Conservation (phyloP, 2,888 invertebrate species). For the Chromoteleia sp. region DNA sequence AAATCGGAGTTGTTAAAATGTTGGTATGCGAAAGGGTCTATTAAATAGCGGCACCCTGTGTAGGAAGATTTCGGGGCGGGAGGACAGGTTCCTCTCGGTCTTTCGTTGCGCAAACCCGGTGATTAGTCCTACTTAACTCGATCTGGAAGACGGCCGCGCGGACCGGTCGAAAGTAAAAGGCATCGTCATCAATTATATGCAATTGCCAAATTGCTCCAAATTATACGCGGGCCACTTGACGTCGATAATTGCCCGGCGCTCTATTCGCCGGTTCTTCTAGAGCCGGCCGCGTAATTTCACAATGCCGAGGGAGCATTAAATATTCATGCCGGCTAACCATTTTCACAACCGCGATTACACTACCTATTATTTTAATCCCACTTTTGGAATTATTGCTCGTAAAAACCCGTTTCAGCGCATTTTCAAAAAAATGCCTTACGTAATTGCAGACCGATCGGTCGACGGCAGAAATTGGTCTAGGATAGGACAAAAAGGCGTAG, state of each 20-base stretch:
- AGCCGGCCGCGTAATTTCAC: constrained; percentile 44
- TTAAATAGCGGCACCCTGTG: constrained; percentile 61
- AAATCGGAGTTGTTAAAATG: constrained; percentile 51
- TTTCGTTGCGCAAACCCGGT: constrained; percentile 75
- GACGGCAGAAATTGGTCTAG: too few species aligned
- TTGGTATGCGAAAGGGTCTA: constrained; percentile 60
- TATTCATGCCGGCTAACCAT: constrained; percentile 53
- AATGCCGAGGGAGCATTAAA: constrained; percentile 40
- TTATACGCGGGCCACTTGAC: constrained; percentile 77
- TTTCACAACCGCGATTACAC: constrained; percentile 49
- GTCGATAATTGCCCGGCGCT: constrained; percentile 50
- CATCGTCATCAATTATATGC: constrained; percentile 82
- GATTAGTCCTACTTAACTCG: constrained; percentile 83
- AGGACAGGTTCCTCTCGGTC: constrained; percentile 56
- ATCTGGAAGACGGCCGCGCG: constrained; percentile 67
- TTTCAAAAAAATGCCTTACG: constrained; percentile 21
- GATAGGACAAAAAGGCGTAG: too few species aligned
- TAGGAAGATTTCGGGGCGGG: constrained; percentile 53
- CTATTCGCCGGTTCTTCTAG: constrained; percentile 32
- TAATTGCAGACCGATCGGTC: too few species aligned
- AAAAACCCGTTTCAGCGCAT: constrained; percentile 41
- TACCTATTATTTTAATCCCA: constrained; percentile 49
- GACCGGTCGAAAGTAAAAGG: constrained; percentile 80
- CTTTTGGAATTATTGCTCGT: constrained; percentile 54
- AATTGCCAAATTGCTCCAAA: constrained; percentile 84